Base-by-base conservation (phyloP, 2,888 invertebrate species). In the Hetaerina titia region DNA sequence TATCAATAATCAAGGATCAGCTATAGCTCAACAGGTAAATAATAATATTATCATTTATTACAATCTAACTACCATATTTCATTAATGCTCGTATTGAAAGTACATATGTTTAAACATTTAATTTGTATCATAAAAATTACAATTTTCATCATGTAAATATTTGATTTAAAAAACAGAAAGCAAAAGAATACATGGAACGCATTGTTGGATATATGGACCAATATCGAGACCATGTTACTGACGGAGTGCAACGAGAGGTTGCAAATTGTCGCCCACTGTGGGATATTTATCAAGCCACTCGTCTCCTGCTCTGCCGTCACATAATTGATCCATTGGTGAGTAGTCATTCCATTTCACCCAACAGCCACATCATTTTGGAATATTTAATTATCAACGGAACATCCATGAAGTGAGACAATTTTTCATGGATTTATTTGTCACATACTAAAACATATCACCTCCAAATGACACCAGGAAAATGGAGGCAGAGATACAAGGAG, bases 261-360 rank as follows among this genome's bases (percentile, higher is more conserved):
- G 98, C 98, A 9, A 97, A 97, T 94, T 98, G 98, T 96, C 97
- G 97, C 4, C 98, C 98, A 0, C 97, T 98, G 81, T 98, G 98
- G 97, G 97, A 98, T 89, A 97, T 98, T 64, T 98, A 97, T 96
- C 97, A 98, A 95, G 98, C 98, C 58, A 97, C 97, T 45, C 97
- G 98, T 95, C 96, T 97, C 1, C 96, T 98, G 95, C 96, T 98
- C 15, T 98, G 98, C 96, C 97, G 97, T 94, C 97, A 97, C 96
- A 97, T 98, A 96, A 97, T 98, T 90, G 98, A 98, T 90, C 98
- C 98, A 69, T 96, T 98, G 97, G 98, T 98, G 97, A 97, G 96
- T 95, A 87, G 13, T 13, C 31, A 45, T 2, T 45, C 45, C 45
- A 45, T 45, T 45, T 45, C 45, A 45, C 45, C 45, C 45, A 4